Conservation (phyloP, 2,113 vertebrate genomes). For the Neolamprologus ventralis region DNA sequence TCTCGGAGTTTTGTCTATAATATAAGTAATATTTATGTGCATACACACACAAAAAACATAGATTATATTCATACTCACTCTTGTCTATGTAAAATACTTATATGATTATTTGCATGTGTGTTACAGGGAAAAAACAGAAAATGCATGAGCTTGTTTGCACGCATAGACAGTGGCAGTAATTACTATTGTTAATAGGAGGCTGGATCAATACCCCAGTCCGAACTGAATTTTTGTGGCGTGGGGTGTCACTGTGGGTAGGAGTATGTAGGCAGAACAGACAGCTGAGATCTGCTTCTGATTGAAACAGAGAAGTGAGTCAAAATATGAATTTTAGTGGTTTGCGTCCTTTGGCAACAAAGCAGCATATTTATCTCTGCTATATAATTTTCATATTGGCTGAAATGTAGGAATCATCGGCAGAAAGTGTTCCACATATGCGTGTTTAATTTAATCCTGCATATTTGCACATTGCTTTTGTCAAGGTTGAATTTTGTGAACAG, state of each 20-base stretch:
- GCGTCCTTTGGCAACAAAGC: background rate
- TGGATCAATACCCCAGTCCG: slow-evolving; percentile 4
- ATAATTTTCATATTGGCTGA: background rate
- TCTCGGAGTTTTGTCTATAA: background rate
- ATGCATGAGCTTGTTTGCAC: background rate
- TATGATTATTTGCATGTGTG: background rate
- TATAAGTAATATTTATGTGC: background rate
- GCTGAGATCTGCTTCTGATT: background rate
- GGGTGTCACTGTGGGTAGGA: background rate
- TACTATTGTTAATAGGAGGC: background rate
- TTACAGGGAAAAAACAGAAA: background rate
- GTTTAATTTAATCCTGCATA: background rate
- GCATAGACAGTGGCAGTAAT: slow-evolving; percentile 4
- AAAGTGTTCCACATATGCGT: background rate
- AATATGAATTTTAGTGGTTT: background rate
- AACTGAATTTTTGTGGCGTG: background rate
- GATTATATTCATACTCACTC: background rate
- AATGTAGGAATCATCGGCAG: background rate
- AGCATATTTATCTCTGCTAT: background rate
- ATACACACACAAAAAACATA: background rate
- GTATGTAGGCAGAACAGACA: background rate
- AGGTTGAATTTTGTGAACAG: background rate
- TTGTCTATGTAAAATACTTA: background rate
- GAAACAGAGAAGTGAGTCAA: background rate
- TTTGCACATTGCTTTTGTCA: background rate